These are phyloP conservation scores for Ormyrus nitidulus DNA, from an alignment of 2,888 invertebrate species.

Conservation along the genomic window DNA sequence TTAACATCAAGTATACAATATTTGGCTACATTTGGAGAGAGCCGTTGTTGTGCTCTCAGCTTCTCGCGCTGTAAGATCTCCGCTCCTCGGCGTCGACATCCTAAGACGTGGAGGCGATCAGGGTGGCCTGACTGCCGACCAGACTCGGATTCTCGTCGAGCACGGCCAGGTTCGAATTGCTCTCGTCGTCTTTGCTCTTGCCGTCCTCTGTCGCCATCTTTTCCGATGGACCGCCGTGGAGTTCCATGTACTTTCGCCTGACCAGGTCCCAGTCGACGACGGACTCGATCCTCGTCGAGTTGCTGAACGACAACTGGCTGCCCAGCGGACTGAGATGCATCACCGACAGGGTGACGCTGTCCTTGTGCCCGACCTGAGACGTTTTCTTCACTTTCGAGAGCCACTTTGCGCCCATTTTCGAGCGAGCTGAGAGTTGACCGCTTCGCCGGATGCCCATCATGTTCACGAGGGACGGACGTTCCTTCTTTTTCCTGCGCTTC, in stretches of 20 bases:
- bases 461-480: constrained; percentile 89
- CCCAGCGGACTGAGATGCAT: constrained; percentile 88
- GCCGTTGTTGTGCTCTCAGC: background rate
- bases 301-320: constrained; percentile 88
- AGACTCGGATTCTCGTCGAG: constrained; percentile 38
- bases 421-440: constrained; percentile 86
- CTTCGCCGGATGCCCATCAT: constrained; percentile 85
- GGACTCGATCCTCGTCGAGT: constrained; percentile 88
- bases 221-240: constrained; percentile 78
- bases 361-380: constrained; percentile 87
- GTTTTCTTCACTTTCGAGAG: constrained; percentile 91
- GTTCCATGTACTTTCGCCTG: constrained; percentile 89
- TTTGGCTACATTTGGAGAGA: constrained; percentile 25
- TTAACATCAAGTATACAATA: constrained; percentile 26
- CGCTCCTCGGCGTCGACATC: background rate
- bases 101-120: constrained; percentile 47
- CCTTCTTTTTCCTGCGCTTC: constrained; percentile 83
- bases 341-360: constrained; percentile 86
- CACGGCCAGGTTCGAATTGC: constrained; percentile 29
- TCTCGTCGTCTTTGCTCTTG: constrained; percentile 60
- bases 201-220: constrained; percentile 57
- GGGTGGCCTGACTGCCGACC: constrained; percentile 54
- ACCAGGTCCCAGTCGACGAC: constrained; percentile 95
- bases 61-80: background rate
- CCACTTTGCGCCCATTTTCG: constrained; percentile 93